A percentile compares a stretch with the other conserved stretches of the same genome.
Evolutionary conservation across 2,888 invertebrate species (phyloP).

Genomic region (Conops quadrifasciatus): DNA sequence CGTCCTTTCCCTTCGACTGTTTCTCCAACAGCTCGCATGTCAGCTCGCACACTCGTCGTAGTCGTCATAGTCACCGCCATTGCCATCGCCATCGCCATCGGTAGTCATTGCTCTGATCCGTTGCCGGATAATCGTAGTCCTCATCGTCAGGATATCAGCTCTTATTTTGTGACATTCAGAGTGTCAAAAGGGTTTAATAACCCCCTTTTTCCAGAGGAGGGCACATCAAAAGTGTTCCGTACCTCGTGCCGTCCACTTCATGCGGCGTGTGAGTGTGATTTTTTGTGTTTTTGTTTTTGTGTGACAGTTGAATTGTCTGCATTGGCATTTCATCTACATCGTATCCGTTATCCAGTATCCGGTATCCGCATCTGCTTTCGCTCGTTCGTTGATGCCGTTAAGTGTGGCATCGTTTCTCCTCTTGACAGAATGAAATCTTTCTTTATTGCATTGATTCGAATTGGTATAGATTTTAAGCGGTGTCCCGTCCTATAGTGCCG

Average conservation of each 20-base stretch:
- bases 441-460: no score
- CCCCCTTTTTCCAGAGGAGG: not conserved
- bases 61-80: not conserved
- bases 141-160: constrained; percentile 18
- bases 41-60: constrained; percentile 1
- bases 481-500: not conserved
- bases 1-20: no score
- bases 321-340: constrained; percentile 20
- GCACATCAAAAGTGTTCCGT: not conserved
- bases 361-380: not conserved
- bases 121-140: constrained; percentile 4
- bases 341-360: not conserved
- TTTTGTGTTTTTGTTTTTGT: constrained; percentile 2
- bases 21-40: not conserved
- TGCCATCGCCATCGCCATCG: not conserved
- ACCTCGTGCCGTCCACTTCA: not conserved
- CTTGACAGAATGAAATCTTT: not conserved
- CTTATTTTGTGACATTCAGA: constrained; percentile 26
- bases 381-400: not conserved
- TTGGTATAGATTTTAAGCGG: no score
- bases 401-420: not conserved
- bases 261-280: not conserved
- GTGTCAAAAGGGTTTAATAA: constrained; percentile 30
- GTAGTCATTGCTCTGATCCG: constrained; percentile 15
- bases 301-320: not conserved